Base-by-base conservation (phyloP, 2,113 vertebrate genomes). In the Rhagologus leucostigma region DNA sequence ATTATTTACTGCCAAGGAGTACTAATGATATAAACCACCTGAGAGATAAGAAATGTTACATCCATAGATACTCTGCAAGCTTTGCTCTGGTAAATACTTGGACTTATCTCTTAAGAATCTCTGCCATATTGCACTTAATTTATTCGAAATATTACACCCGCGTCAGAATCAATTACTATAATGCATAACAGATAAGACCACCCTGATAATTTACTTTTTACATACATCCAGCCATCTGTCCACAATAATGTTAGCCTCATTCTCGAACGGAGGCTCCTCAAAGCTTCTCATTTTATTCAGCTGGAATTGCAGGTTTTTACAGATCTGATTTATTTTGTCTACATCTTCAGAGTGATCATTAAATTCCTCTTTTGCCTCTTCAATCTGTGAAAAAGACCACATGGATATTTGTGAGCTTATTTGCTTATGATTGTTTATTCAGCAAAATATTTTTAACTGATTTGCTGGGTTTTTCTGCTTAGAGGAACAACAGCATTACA, bases 141-240 rank as follows among this genome's bases (percentile, higher is more conserved):
- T 94, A 90, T 77, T 92, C 33, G 8, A 95, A 95, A 96, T 96
- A 96, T 95, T 83, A 95, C 44, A 90, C 79, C 80, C 11, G 0
- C 0, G 11, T 93, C 96, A 94, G 68, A 93, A 92, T 93, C 92
- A 97, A 96, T 97, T 96, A 96, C 80, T 94, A 39, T 84, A 96
- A 96, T 93, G 91, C 95, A 91, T 80, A 93, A 91, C 73, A 93
- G 92, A 93, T 94, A 95, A 94, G 91, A 97, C 88, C 92, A 94
- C 94, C 90, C 93, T 76, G 85, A 96, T 91, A 86, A 94, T 87
- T 95, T 92, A 93, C 69, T 95, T 95, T 96, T 91, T 90, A 93
- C 99, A 92, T 98, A 99, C 99, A 94, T 99, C 99, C 96, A 99
- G 98, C 99, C 99, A 99, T 97, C 97, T 98, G 97, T 99, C 99